phyloP scores from a whole-genome alignment of 2,888 invertebrate genomes.

The Mythimna loreyi region DNA sequence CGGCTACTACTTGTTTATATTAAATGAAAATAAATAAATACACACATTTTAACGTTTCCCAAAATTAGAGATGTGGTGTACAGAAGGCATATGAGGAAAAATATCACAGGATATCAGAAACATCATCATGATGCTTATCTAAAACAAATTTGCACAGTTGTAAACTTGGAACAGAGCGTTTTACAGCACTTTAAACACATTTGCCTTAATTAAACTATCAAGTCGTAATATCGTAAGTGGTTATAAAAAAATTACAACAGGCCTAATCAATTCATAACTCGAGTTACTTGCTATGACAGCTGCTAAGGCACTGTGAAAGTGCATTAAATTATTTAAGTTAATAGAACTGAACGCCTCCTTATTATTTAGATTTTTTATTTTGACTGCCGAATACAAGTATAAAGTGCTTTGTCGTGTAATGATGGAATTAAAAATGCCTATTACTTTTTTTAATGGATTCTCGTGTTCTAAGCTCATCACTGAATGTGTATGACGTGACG shows the following conservation, averaged over 20 bases:
- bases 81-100: background rate
- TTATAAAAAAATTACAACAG: slow-evolving; percentile 10
- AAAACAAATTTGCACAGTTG: slow-evolving; percentile 14
- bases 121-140: slow-evolving; percentile 4
- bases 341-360: background rate
- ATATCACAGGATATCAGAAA: background rate
- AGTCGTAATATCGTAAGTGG: slow-evolving; percentile 10
- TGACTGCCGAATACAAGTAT: no score
- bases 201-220: slow-evolving; percentile 22
- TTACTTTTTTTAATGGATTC: no score
- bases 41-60: background rate
- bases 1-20: no score
- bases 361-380: no score
- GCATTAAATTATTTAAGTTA: slow-evolving; percentile 14
- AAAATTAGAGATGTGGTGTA: background rate
- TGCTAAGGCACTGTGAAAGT: slow-evolving; percentile 41
- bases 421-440: no score
- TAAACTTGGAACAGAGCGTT: slow-evolving; percentile 5
- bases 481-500: no score
- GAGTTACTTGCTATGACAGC: slow-evolving; percentile 23
- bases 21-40: no score
- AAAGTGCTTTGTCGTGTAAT: no score
- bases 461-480: no score
- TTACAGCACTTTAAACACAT: slow-evolving; percentile 8
- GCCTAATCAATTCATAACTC: slow-evolving; percentile 29